Evolutionary conservation across 2,797 vertebrate genomes (phyloP).

Genomic region (Adelosebastes latens): DNA sequence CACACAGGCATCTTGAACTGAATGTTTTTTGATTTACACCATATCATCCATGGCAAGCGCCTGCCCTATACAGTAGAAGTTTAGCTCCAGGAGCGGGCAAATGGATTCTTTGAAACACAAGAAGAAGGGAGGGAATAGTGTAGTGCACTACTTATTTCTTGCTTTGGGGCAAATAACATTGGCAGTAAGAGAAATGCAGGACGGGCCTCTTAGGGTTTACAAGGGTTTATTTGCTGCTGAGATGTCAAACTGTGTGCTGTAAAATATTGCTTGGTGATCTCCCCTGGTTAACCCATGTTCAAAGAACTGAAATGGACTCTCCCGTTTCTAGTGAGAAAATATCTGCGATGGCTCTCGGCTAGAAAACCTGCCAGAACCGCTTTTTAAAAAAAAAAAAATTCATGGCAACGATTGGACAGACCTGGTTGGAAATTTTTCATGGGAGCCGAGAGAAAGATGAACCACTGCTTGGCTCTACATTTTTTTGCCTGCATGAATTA

Average conservation of each 20-base stretch:
- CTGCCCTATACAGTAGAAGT: constrained; percentile 1
- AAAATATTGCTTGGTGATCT: constrained; percentile 63
- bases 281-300: constrained; percentile 65
- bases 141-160: constrained; percentile 24
- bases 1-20: constrained; percentile 10
- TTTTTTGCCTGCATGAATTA: not conserved
- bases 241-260: constrained; percentile 62
- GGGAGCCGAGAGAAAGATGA: not conserved
- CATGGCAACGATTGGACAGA: constrained; percentile 1
- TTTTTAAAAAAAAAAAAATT: not conserved
- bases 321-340: constrained; percentile 30
- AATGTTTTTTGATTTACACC: constrained; percentile 38
- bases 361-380: constrained; percentile 35
- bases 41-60: not conserved
- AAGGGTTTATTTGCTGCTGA: constrained; percentile 56
- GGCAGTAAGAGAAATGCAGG: constrained; percentile 52
- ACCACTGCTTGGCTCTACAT: constrained; percentile 5
- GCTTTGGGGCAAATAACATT: constrained; percentile 58
- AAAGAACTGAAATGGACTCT: constrained; percentile 60
- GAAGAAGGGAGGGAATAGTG: constrained; percentile 18
- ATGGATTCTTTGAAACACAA: constrained; percentile 49
- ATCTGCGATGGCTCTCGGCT: constrained; percentile 32
- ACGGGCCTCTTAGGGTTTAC: constrained; percentile 43
- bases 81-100: constrained; percentile 33
- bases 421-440: not conserved